Conservation (phyloP, 2,888 invertebrate genomes). For the Ectemnius lituratus region DNA sequence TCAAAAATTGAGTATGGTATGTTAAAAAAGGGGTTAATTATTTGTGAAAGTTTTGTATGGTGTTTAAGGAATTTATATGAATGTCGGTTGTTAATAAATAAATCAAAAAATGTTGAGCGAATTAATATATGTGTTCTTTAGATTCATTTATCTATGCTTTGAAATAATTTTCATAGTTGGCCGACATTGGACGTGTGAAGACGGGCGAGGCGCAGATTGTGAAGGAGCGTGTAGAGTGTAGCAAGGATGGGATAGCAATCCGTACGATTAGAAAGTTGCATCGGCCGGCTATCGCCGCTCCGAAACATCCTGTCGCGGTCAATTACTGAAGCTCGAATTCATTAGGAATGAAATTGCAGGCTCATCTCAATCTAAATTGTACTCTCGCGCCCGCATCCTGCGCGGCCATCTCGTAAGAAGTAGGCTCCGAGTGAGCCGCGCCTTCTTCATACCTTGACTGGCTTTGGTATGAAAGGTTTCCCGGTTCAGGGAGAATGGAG, state of each 20-base stretch:
- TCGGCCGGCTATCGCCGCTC: constrained; percentile 39
- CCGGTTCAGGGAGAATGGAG: constrained; percentile 28
- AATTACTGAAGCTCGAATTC: constrained; percentile 51
- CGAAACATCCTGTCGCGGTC: constrained; percentile 55
- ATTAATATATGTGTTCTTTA: too few relatives aligned
- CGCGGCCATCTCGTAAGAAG: constrained; percentile 25
- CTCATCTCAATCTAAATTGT: constrained; percentile 52
- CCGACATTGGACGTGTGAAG: too few relatives aligned
- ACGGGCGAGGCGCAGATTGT: background rate
- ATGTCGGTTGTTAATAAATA: too few relatives aligned
- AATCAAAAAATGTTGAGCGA: too few relatives aligned
- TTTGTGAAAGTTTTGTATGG: too few relatives aligned
- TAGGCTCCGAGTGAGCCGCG: background rate
- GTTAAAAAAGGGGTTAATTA: too few relatives aligned
- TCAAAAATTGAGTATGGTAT: too few relatives aligned
- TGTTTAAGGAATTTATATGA: too few relatives aligned
- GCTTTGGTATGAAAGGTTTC: constrained; percentile 16
- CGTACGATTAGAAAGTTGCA: constrained; percentile 58
- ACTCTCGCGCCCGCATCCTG: constrained; percentile 36
- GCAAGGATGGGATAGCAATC: background rate
- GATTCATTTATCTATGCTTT: too few relatives aligned
- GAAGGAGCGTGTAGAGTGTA: too few relatives aligned
- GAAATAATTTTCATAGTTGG: too few relatives aligned
- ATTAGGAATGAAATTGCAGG: constrained; percentile 52
- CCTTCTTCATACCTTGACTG: constrained; percentile 4